These are phyloP conservation scores for Chionomys nivalis DNA, from an alignment of 2,113 vertebrate species.

Conservation along the genomic window DNA sequence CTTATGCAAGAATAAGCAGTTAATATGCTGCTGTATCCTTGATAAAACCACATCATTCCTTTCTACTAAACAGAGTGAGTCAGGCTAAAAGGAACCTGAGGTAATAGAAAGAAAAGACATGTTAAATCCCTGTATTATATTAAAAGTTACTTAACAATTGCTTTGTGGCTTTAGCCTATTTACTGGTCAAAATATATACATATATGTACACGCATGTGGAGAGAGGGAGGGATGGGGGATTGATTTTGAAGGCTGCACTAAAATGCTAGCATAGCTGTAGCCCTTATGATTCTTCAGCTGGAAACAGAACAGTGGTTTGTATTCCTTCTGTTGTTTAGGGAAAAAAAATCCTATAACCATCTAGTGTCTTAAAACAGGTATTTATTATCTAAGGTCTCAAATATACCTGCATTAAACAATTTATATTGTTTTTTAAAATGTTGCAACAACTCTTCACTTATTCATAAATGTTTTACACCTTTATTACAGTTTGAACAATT, in stretches of 20 bases:
- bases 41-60: slow-evolving; percentile 59
- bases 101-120: background rate
- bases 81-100: slow-evolving; percentile 34
- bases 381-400: slow-evolving; percentile 68
- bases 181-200: background rate
- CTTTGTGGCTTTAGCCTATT: slow-evolving; percentile 58
- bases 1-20: slow-evolving; percentile 64
- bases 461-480: slow-evolving; percentile 61
- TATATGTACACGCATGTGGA: background rate
- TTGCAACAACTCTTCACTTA: slow-evolving; percentile 50
- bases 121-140: slow-evolving; percentile 55
- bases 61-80: slow-evolving; percentile 52
- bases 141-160: slow-evolving; percentile 59
- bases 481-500: slow-evolving; percentile 62
- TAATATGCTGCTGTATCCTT: slow-evolving; percentile 59
- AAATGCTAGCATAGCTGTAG: slow-evolving; percentile 74
- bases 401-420: slow-evolving; percentile 66
- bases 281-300: slow-evolving; percentile 80
- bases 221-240: background rate
- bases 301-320: slow-evolving; percentile 46
- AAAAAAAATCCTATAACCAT: slow-evolving; percentile 63
- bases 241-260: background rate
- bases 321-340: slow-evolving; percentile 66
- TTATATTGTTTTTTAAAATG: slow-evolving; percentile 61
- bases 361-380: slow-evolving; percentile 67